Percentiles rank a stretch among this genome's conserved stretches.
phyloP scores from a whole-genome alignment of 2,888 invertebrate genomes.

The Ferrisia virgata region DNA sequence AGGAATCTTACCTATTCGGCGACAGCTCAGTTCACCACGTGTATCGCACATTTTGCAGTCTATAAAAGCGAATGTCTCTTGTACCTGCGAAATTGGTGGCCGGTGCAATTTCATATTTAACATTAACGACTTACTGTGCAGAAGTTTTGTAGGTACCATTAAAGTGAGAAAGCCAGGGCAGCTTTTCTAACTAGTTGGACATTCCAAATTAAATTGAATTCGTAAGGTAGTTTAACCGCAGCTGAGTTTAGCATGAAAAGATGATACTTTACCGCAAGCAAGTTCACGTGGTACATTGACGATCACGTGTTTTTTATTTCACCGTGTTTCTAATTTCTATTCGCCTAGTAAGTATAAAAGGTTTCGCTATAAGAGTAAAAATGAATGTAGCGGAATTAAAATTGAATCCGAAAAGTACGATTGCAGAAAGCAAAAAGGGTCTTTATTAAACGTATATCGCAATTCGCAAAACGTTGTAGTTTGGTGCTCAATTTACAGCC shows the following conservation, averaged over 20 bases:
- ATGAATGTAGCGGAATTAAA: conserved; percentile 28
- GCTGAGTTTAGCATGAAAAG: not conserved
- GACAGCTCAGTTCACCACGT: not conserved
- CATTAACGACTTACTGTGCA: not conserved
- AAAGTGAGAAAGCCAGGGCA: not conserved
- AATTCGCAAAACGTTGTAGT: conserved; percentile 1
- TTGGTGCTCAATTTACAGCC: conserved; percentile 12
- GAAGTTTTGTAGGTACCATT: not conserved
- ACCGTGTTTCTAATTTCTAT: not conserved
- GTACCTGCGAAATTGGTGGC: not conserved
- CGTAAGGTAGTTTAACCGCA: not conserved
- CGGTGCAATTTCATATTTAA: conserved; percentile 1
- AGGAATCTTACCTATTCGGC: too few relatives aligned
- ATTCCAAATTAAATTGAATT: conserved; percentile 28
- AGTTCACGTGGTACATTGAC: not conserved
- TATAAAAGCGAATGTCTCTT: conserved; percentile 7
- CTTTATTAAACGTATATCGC: not conserved
- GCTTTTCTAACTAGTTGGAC: conserved; percentile 24
- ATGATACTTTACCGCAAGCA: not conserved
- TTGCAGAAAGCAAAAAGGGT: not conserved
- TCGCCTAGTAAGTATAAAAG: conserved; percentile 12
- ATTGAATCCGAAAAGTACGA: not conserved
- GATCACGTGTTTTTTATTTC: not conserved
- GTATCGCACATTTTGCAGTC: not conserved
- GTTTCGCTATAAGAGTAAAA: not conserved